phyloP scores from a whole-genome alignment of 2,888 invertebrate genomes.

The Phania funesta region DNA sequence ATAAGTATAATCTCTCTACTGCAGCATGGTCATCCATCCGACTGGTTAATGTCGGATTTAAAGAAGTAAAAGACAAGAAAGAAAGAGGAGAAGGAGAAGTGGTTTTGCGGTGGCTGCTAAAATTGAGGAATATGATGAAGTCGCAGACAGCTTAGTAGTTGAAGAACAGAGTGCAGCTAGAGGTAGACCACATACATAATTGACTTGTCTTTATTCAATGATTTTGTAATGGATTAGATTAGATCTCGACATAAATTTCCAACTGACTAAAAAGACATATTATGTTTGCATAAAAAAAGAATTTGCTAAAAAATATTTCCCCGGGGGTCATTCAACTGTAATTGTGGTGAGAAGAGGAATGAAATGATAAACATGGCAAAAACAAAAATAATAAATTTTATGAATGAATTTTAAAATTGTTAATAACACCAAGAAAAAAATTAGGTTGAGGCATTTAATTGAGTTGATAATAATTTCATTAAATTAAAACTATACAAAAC shows the following conservation, averaged over 20 bases:
- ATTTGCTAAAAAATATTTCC: constrained; percentile 22
- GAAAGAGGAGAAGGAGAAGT: background rate
- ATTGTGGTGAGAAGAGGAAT: constrained; percentile 4
- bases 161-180: constrained; percentile 4
- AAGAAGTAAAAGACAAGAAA: background rate
- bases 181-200: constrained; percentile 52
- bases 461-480: too few species aligned
- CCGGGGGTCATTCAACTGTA: constrained; percentile 37
- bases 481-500: too few species aligned
- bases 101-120: background rate
- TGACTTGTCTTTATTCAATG: constrained; percentile 65
- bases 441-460: too few species aligned
- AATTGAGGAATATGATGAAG: constrained; percentile 42
- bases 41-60: constrained; percentile 6
- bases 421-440: too few species aligned
- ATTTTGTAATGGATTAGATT: constrained; percentile 65
- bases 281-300: constrained; percentile 4
- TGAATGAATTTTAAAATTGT: constrained; percentile 13
- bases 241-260: constrained; percentile 39
- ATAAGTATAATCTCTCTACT: constrained; percentile 3
- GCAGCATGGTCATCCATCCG: constrained; percentile 13
- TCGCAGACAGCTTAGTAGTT: constrained; percentile 9
- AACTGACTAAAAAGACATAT: constrained; percentile 13
- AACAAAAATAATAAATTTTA: constrained; percentile 4
- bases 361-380: constrained; percentile 10